Evolutionary conservation across 2,888 invertebrate genomes (phyloP).

Genomic region (Platycheirus rosarum): DNA sequence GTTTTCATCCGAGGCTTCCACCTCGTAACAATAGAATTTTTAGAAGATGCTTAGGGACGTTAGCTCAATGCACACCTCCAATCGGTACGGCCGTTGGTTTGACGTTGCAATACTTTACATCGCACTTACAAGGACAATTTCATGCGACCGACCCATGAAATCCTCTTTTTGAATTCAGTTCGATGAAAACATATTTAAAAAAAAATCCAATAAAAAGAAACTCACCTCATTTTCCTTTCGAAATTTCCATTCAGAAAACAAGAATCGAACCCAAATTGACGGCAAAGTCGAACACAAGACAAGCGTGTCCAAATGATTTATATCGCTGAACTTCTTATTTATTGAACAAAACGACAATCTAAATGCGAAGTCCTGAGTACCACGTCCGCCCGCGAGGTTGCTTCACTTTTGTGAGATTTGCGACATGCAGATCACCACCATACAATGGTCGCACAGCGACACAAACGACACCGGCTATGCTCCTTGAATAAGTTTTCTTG

Average conservation of each 20-base stretch:
- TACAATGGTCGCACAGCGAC: conserved; percentile 41
- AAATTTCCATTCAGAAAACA: conserved; percentile 19
- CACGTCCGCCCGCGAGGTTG: conserved; percentile 23
- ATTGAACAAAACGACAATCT: conserved; percentile 53
- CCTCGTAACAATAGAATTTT: too few species aligned
- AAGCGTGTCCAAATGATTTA: conserved; percentile 70
- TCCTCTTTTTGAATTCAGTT: too few species aligned
- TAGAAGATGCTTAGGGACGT: too few species aligned
- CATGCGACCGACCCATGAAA: too few species aligned
- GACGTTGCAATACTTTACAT: too few species aligned
- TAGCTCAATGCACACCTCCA: too few species aligned
- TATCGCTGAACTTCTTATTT: conserved; percentile 57
- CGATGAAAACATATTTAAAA: too few species aligned
- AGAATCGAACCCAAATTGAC: conserved; percentile 27
- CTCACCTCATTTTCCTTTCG: conserved; percentile 26
- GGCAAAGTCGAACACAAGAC: conserved; percentile 48
- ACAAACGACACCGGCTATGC: conserved; percentile 59
- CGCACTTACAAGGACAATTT: too few species aligned
- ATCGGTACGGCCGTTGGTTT: too few species aligned
- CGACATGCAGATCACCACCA: conserved; percentile 69
- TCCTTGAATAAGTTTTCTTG: conserved; percentile 35
- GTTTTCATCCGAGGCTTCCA: too few species aligned
- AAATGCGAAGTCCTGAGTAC: conserved; percentile 12
- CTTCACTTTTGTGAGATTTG: conserved; percentile 50
- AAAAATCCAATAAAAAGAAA: too few species aligned